Conservation (phyloP, 2,888 invertebrate genomes). For the Sarcophaga rosellei region DNA sequence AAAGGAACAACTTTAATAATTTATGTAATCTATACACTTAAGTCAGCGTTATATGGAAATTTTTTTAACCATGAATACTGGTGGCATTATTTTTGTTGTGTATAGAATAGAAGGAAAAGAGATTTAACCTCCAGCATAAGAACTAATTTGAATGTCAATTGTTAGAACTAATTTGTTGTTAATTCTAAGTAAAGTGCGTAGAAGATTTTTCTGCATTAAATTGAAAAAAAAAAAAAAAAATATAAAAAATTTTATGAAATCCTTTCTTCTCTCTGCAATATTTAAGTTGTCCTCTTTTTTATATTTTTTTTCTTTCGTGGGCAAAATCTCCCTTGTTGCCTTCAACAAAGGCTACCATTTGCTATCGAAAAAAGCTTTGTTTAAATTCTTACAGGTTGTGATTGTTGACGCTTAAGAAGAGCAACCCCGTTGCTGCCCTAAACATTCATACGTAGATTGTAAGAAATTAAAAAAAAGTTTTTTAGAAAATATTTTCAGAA, state of each 20-base stretch:
- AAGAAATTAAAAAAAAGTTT: too few species aligned
- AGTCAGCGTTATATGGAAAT: too few species aligned
- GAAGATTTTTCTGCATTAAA: conserved; percentile 50
- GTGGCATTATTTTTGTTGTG: conserved; percentile 10
- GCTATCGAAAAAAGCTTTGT: neutral
- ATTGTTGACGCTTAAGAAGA: conserved; percentile 58
- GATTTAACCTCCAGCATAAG: neutral
- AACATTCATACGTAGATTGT: neutral
- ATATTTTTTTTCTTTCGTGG: too few species aligned
- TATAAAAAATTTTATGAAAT: neutral
- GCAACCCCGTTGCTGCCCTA: neutral
- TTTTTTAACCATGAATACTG: neutral
- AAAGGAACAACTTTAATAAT: too few species aligned
- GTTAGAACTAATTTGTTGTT: too few species aligned
- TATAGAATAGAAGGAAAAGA: neutral
- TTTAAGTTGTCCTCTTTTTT: conserved; percentile 1
- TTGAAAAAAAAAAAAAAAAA: neutral
- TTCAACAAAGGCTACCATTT: too few species aligned
- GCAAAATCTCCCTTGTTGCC: too few species aligned
- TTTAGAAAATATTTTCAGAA: neutral
- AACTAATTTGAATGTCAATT: conserved; percentile 61
- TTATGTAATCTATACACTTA: too few species aligned
- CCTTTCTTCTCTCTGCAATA: conserved; percentile 31
- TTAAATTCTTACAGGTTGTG: conserved; percentile 67
- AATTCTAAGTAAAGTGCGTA: conserved; percentile 58